phyloP scores from a whole-genome alignment of 2,888 invertebrate species.

The Matsumyia berberina region DNA sequence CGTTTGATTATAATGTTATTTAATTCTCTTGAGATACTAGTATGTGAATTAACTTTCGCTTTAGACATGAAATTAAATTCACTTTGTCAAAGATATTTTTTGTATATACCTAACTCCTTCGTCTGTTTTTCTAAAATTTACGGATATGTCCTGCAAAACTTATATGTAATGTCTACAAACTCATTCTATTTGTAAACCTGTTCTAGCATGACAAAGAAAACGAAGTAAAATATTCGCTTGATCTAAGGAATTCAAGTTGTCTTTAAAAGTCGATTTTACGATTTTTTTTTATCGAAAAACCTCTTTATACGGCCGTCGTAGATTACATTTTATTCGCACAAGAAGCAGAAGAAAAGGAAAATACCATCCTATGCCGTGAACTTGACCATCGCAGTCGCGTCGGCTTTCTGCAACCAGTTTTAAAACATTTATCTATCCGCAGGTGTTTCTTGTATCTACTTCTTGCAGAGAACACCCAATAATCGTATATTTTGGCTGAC shows the following conservation, averaged over 20 bases:
- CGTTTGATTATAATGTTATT: too few relatives aligned
- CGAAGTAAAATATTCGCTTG: not conserved
- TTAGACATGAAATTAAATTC: too few relatives aligned
- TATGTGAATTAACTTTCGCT: too few relatives aligned
- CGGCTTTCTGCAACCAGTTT: conserved; percentile 54
- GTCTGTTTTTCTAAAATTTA: too few relatives aligned
- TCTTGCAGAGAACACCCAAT: not conserved
- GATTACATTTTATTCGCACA: conserved; percentile 1
- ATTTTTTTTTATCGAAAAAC: not conserved
- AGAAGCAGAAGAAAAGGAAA: conserved; percentile 1
- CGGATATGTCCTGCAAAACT: too few relatives aligned
- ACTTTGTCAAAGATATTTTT: too few relatives aligned
- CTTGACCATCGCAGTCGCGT: conserved; percentile 51
- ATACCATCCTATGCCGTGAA: conserved; percentile 46
- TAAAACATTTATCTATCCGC: conserved; percentile 4
- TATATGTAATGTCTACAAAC: too few relatives aligned
- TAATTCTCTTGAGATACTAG: too few relatives aligned
- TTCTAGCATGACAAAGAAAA: not conserved
- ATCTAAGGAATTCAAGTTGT: not conserved
- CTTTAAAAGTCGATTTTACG: too few relatives aligned
- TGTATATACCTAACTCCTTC: too few relatives aligned
- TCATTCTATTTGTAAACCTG: not conserved
- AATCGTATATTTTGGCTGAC: conserved; percentile 5
- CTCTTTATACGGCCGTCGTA: not conserved
- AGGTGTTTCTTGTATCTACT: conserved; percentile 6